Base-by-base conservation (phyloP, 2,797 vertebrate species). In the Karalla daura region DNA sequence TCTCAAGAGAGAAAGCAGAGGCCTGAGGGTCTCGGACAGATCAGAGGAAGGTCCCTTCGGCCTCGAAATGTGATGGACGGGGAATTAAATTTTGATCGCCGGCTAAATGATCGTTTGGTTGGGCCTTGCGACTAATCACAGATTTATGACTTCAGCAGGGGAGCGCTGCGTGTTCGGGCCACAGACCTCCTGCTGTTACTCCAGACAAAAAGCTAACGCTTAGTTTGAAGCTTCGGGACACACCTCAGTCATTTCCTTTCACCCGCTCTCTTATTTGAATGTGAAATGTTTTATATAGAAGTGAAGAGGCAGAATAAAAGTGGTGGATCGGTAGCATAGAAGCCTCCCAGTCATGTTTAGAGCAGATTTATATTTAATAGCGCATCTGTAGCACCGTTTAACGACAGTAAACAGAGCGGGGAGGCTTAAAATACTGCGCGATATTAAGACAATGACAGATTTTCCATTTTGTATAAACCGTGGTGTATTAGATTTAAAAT, bases 21-120 rank as follows among this genome's bases (percentile, higher is more conserved):
- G 72, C n/a, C n/a, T n/a, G n/a, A 28, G 45, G 40, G 20, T 27
- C n/a, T n/a, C n/a, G 63, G 61, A 55, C 45, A 68, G 35, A 71
- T 70, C 64, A 58, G 71, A 20, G 13, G 41, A n/a, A 43, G 36
- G 44, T 59, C 52, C 62, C 51, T 63, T 45, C 54, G 78, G 77
- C 79, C 80, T 86, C 80, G 78, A 78, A 18, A 63, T 43, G 47
- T 81, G 82, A 89, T 77, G 65, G 84, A 82, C 83, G 70, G 73
- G 68, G 74, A 77, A 87, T 90, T 78, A 40, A 81, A 80, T 68
- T 80, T 79, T 88, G 83, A 86, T 87, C 27, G 67, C 51, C 36
- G 3, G 20, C 76, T 81, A 82, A 88, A 63, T 58, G 85, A 84
- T 89, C 24, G 46, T 84, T 87, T 73, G 74, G 71, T 81, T 17